Percentiles rank a stretch among this genome's conserved stretches.
Evolutionary conservation across 53 echinoderm and acorn worm genomes (phyloP).

Genomic region (Astropecten irregularis): DNA sequence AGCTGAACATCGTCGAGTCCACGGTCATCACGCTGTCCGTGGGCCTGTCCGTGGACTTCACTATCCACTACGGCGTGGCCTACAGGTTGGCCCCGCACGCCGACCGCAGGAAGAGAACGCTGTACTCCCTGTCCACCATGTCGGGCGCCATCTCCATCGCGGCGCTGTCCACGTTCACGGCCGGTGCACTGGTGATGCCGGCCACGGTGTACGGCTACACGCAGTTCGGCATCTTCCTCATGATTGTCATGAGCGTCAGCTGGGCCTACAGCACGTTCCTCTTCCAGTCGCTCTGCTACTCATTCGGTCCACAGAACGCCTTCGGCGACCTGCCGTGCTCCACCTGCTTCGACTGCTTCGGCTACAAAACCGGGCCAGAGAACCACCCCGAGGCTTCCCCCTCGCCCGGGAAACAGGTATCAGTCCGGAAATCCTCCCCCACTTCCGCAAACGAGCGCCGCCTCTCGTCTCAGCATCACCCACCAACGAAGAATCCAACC

Average conservation of each 20-base stretch:
- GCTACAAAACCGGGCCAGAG: no score
- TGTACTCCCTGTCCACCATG: conserved; percentile 52
- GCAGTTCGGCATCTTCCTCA: conserved; percentile 74
- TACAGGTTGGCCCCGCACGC: conserved; percentile 51
- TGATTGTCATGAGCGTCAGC: conserved; percentile 66
- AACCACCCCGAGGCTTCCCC: no score
- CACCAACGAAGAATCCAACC: no score
- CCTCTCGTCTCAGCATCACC: no score
- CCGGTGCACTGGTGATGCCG: conserved; percentile 69
- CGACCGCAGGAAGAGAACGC: conserved; percentile 41
- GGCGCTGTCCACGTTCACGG: conserved; percentile 41
- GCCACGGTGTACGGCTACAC: conserved; percentile 53
- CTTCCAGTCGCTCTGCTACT: conserved; percentile 72
- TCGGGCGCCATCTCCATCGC: conserved; percentile 10
- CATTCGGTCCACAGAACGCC: conserved; percentile 61
- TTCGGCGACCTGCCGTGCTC: conserved; percentile 5
- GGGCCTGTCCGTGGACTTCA: conserved; percentile 81
- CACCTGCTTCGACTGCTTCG: conserved; percentile 10
- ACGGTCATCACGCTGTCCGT: conserved; percentile 59
- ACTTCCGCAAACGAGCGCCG: no score
- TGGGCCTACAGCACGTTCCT: conserved; percentile 72
- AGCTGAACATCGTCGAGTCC: conserved; percentile 75
- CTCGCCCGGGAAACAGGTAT: no score
- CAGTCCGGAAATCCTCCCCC: no score
- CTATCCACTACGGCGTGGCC: conserved; percentile 80